These are phyloP conservation scores for Bombycilla garrulus DNA, from an alignment of 2,113 vertebrate species.

Conservation along the genomic window DNA sequence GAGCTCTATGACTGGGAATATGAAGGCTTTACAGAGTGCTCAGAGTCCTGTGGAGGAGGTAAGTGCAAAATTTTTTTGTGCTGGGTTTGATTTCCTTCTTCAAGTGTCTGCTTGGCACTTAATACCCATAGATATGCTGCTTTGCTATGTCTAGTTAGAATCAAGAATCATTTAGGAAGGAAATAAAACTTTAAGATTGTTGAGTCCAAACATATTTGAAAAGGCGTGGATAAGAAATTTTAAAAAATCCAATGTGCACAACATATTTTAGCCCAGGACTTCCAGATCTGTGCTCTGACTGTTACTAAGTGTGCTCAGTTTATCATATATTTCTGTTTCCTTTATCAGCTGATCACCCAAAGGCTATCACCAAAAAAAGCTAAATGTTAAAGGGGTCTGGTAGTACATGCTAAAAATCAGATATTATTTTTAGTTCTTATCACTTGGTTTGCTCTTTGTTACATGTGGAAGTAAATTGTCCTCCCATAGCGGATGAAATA, in stretches of 20 bases:
- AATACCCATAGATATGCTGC: neutral
- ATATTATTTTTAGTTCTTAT: neutral
- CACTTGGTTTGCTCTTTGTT: neutral
- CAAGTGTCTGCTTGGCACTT: neutral
- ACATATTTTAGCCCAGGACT: neutral
- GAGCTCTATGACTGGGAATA: conserved; percentile 95
- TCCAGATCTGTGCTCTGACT: neutral
- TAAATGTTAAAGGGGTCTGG: neutral
- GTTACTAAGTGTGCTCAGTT: neutral
- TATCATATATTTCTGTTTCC: neutral
- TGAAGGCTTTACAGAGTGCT: conserved; percentile 91
- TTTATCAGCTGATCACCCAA: neutral
- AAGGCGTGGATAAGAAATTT: neutral
- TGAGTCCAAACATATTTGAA: neutral
- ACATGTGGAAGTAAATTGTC: neutral
- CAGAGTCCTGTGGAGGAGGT: conserved; percentile 93
- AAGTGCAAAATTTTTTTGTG: neutral
- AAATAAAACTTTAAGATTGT: neutral
- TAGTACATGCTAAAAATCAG: neutral
- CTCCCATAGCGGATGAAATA: neutral
- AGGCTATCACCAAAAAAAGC: neutral
- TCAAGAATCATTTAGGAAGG: neutral
- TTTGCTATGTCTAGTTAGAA: neutral
- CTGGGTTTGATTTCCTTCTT: neutral
- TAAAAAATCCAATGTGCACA: neutral